Base-by-base conservation (phyloP, 2,888 invertebrate genomes). In the Leptinotarsa juncta region DNA sequence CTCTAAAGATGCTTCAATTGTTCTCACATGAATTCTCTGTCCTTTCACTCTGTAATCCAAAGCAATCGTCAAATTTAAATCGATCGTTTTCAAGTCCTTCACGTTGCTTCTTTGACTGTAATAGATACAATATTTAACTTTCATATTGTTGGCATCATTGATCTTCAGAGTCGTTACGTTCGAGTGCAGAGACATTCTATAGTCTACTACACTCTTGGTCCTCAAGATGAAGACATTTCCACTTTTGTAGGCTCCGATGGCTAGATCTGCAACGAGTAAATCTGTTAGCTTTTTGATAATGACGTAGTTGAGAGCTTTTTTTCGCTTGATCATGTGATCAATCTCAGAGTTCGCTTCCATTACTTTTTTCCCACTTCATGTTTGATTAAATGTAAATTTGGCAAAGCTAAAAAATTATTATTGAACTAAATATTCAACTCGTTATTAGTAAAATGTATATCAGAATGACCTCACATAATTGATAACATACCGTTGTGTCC, bases 241-340 rank as follows among this genome's bases (percentile, higher is more conserved):
- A 4, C 91, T 91, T 20, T 87, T 85, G 74, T 90, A 90, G 0
- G 93, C 91, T 1, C 93, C 93, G 16, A 92, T 86, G 0, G 91
- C 91, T 68, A 93, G 75, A 86, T 92, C 92, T 92, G 26, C 18
- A 65, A 16, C 50, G n/a, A 23, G 66, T 51, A 23, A 53, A 57
- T 32, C 42, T 23, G 70, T 55, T 51, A n/a, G 15, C n/a, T 42
- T 3, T 12, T 42, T 32, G 7, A 42, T 42, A 42, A 10, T 10
- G 3, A 10, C 10, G 42, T 42, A 10, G 3, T 42, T 42, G 42
- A 12, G 12, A 10, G 0, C 3, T 10, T 10, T 42, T 42, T 42
- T 42, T 42, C 12, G 42, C 42, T 42, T 10, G 42, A 42, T 12
- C 42, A 42, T 32, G 2, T 7, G 32, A 32, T 10, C 42, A 10